Base-by-base conservation (phyloP, 2,888 invertebrate genomes). In the Periphyllus acericola region DNA sequence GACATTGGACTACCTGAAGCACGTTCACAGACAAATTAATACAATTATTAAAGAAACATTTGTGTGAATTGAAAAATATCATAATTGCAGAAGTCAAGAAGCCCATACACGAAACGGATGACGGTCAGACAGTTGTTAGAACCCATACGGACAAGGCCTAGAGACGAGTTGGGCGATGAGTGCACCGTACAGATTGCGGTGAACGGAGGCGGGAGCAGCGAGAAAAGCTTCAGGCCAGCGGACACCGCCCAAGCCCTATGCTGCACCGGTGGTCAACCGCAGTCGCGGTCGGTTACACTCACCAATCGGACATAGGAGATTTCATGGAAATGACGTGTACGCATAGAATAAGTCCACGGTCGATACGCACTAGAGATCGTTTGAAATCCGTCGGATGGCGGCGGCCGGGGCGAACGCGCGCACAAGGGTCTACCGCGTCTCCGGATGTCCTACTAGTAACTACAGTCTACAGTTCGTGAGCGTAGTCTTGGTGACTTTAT, bases 261-360 rank as follows among this genome's bases (percentile, higher is more conserved):
- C 1, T 2, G 5, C 6, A 11, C n/a, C 66, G n/a, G 17, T 17
- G 29, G 14, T 29, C 9, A 14, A 14, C 34, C 32, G n/a, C 32
- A 0, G 32, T 55, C 55, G 32, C 34, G 4, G 66, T 66, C 36
- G 36, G 40, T 80, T 40, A 25, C 60, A 78, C 66, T 87, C 88
- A 76, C 89, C 71, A 84, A 84, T 85, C 68, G 52, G 60, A 78
- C 83, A 83, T 72, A 89, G 75, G 81, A 75, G 76, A 46, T 87
- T 87, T 87, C 87, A 87, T 87, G 87, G 87, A 87, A 87, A 87
- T 87, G 66, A 81, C 84, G 78, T 81, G 81, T 75, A 32, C 66
- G 46, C 87, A 87, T 87, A 87, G 46, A 85, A 78, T 29, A 29
- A 66, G 9, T 87, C 60, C 86, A 74, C 78, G 34, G 84, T 52